phyloP scores from a whole-genome alignment of 2,888 invertebrate genomes.

The Melangyna quadrimaculata region DNA sequence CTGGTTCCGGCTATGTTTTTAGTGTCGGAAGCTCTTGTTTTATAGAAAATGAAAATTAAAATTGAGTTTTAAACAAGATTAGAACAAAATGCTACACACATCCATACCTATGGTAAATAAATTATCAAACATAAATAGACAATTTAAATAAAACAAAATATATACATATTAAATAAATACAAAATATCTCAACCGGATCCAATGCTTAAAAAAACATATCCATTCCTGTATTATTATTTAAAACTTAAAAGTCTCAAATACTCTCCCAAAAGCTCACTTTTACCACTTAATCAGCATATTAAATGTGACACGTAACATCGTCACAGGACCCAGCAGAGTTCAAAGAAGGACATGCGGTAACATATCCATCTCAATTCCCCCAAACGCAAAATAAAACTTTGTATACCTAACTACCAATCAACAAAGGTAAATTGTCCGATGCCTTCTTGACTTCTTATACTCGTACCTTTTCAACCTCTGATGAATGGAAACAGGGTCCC shows the following conservation, averaged over 20 bases:
- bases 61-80: too few species aligned
- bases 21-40: too few species aligned
- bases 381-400: background rate
- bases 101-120: too few species aligned
- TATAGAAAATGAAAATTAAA: too few species aligned
- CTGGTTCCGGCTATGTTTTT: too few species aligned
- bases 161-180: too few species aligned
- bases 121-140: too few species aligned
- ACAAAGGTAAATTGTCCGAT: constrained; percentile 22
- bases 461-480: background rate
- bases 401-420: background rate
- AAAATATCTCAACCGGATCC: background rate
- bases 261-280: background rate
- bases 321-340: background rate
- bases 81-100: too few species aligned
- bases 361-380: background rate
- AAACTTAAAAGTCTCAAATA: background rate
- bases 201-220: background rate
- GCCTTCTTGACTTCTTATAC: background rate
- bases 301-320: background rate
- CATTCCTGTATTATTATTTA: background rate
- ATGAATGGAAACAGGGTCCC: background rate
- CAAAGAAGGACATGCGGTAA: background rate
- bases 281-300: constrained; percentile 2
- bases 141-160: too few species aligned